phyloP scores from a whole-genome alignment of 2,113 vertebrate genomes.

The Ochotona princeps region DNA sequence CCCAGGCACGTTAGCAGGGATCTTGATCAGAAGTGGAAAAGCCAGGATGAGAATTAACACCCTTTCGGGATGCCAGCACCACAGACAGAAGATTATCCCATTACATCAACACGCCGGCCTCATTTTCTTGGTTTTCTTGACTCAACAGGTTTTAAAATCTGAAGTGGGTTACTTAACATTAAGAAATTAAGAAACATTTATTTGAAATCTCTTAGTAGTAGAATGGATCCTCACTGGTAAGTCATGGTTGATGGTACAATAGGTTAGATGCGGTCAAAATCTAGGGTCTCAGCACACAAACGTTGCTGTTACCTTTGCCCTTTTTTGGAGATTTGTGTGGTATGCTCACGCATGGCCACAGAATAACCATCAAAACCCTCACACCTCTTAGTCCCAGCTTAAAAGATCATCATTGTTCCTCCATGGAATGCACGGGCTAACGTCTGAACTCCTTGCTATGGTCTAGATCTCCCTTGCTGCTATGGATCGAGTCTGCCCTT shows the following conservation, averaged over 20 bases:
- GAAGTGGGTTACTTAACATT: neutral
- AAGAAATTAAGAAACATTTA: neutral
- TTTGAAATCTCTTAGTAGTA: neutral
- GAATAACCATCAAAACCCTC: neutral
- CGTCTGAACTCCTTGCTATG: neutral
- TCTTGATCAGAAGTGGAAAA: no score
- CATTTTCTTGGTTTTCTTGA: neutral
- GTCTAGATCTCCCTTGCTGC: neutral
- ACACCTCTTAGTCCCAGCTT: neutral
- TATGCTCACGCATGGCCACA: neutral
- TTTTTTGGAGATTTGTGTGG: neutral
- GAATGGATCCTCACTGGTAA: neutral
- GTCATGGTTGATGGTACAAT: neutral
- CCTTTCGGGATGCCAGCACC: no score
- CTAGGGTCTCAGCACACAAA: neutral
- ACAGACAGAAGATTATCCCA: no score
- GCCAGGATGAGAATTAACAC: no score
- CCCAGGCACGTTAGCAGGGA: no score
- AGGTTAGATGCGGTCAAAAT: neutral
- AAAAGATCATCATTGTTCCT: neutral
- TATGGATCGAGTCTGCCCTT: neutral
- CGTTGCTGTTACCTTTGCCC: neutral
- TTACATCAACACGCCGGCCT: no score
- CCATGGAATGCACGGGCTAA: rapidly evolving
- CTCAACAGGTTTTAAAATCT: neutral